Percentiles rank a stretch among this genome's conserved stretches.
These are phyloP conservation scores for Mugil cephalus DNA, from an alignment of 2,113 vertebrate species.

Conservation along the genomic window DNA sequence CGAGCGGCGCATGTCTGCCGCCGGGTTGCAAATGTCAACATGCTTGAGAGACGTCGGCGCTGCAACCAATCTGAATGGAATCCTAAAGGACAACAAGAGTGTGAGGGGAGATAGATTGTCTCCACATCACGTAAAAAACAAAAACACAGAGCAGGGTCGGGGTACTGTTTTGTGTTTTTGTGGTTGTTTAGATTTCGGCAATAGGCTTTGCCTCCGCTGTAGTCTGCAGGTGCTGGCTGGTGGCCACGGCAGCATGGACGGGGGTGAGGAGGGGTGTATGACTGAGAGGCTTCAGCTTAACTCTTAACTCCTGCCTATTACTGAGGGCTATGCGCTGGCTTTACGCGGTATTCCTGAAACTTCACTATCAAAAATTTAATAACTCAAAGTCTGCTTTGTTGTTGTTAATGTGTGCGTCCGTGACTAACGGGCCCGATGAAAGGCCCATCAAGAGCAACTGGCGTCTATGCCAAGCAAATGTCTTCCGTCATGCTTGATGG, in stretches of 20 bases:
- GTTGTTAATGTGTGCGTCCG: conserved; percentile 68
- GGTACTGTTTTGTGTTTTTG: conserved; percentile 67
- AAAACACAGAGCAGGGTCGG: conserved; percentile 38
- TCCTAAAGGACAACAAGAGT: conserved; percentile 66
- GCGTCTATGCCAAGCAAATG: conserved; percentile 33
- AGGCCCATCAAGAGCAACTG: conserved; percentile 40
- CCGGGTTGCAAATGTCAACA: conserved; percentile 44
- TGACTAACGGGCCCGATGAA: conserved; percentile 69
- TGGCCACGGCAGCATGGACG: conserved; percentile 26
- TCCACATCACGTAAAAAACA: conserved; percentile 42
- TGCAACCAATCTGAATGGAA: conserved; percentile 59
- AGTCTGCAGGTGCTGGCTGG: conserved; percentile 57
- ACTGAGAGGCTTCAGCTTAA: conserved; percentile 68
- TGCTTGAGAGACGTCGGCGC: conserved; percentile 53
- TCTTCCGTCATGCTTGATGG: conserved; percentile 52
- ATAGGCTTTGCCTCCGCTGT: conserved; percentile 70
- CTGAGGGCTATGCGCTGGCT: conserved; percentile 57
- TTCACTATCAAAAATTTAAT: conserved; percentile 74
- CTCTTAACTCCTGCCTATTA: conserved; percentile 78
- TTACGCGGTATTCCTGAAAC: conserved; percentile 70
- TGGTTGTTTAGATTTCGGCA: conserved; percentile 72
- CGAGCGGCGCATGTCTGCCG: conserved; percentile 39
- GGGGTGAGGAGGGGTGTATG: conserved; percentile 26
- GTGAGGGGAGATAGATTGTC: conserved; percentile 39
- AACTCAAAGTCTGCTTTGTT: conserved; percentile 68